A percentile compares a stretch with the other conserved stretches of the same genome.
phyloP scores from a whole-genome alignment of 2,113 vertebrate genomes.

The Ptilonorhynchus violaceus region DNA sequence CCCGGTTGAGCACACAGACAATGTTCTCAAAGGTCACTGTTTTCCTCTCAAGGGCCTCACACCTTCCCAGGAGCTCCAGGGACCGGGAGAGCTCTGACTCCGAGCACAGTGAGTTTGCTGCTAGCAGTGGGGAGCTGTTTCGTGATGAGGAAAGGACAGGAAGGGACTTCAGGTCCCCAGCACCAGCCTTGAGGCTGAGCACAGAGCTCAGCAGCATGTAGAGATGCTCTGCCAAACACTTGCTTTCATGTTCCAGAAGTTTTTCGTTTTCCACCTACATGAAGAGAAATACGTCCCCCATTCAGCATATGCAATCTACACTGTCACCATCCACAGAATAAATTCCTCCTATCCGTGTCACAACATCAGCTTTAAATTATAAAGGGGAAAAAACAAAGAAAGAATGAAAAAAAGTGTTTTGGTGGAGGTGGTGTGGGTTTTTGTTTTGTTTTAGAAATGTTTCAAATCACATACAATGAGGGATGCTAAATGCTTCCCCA shows the following conservation, averaged over 20 bases:
- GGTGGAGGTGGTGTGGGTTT: not conserved
- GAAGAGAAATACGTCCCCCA: not conserved
- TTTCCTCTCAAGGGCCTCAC: slow-evolving; percentile 84
- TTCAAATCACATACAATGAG: not conserved
- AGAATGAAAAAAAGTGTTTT: not conserved
- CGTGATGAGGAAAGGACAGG: slow-evolving; percentile 4
- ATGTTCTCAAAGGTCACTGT: slow-evolving; percentile 88
- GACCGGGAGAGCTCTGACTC: slow-evolving; percentile 33
- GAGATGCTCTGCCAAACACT: slow-evolving; percentile 80
- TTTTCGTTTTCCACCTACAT: slow-evolving; percentile 82
- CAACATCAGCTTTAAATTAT: not conserved
- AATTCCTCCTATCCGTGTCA: not conserved
- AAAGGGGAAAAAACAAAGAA: not conserved
- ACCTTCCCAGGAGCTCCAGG: slow-evolving; percentile 77
- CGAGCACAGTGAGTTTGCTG: not conserved
- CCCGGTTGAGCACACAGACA: slow-evolving; percentile 89
- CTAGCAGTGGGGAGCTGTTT: not conserved
- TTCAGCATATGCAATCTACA: not conserved
- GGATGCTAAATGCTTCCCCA: not conserved
- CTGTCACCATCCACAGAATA: not conserved
- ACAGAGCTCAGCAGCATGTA: slow-evolving; percentile 77
- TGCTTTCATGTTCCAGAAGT: slow-evolving; percentile 80
- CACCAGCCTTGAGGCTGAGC: slow-evolving; percentile 53
- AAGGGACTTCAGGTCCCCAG: not conserved
- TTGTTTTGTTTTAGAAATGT: not conserved